These are phyloP conservation scores for Scarus forsteni DNA, from an alignment of 2,797 vertebrate genomes.

Conservation along the genomic window DNA sequence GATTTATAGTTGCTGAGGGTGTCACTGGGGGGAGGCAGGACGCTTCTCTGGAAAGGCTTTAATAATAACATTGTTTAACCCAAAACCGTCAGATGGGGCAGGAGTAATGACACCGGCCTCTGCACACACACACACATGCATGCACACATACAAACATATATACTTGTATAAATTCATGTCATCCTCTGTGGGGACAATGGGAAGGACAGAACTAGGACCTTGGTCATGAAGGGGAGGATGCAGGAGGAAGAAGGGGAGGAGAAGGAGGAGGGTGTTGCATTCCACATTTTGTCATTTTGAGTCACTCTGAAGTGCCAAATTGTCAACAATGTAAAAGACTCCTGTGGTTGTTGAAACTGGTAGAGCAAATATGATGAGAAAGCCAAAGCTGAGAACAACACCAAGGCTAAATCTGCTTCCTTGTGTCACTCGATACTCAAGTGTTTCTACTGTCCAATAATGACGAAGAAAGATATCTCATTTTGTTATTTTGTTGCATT, in stretches of 20 bases:
- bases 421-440: not conserved
- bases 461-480: not conserved
- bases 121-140: conserved; percentile 15
- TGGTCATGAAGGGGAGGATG: conserved; percentile 57
- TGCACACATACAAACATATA: not conserved
- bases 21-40: conserved; percentile 67
- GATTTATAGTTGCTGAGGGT: conserved; percentile 81
- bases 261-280: conserved; percentile 31
- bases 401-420: conserved; percentile 7
- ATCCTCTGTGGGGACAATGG: conserved; percentile 67
- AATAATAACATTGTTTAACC: conserved; percentile 85
- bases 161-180: conserved; percentile 45
- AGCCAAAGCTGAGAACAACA: conserved; percentile 9
- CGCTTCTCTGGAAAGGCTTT: conserved; percentile 74
- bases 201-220: conserved; percentile 79
- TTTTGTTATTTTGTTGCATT: conserved; percentile 5
- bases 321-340: conserved; percentile 17
- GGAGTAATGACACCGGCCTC: conserved; percentile 67
- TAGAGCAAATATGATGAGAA: conserved; percentile 11
- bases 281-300: conserved; percentile 47
- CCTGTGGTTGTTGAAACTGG: conserved; percentile 6
- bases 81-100: conserved; percentile 79
- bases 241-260: conserved; percentile 48
- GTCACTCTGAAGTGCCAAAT: conserved; percentile 26
- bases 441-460: not conserved